Evolutionary conservation across 35 echinoderm and acorn worm genomes (phyloP).

Genomic region (Strongylocentrotus purpuratus): DNA sequence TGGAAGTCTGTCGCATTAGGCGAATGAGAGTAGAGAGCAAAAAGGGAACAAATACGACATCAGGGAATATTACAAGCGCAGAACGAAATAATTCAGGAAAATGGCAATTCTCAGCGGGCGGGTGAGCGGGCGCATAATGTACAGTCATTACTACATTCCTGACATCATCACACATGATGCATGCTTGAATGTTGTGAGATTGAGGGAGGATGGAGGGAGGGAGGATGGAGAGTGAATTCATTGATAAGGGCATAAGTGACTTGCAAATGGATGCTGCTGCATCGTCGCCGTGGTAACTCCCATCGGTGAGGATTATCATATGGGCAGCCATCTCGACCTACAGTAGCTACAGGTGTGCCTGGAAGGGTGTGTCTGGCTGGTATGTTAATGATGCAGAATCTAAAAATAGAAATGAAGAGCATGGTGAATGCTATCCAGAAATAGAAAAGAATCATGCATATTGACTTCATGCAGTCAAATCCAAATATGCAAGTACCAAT

Average conservation of each 20-base stretch:
- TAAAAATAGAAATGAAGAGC: neutral
- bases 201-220: neutral
- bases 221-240: neutral
- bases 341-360: conserved; percentile 4
- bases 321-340: neutral
- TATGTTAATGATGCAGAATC: neutral
- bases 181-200: neutral
- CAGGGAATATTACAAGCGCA: neutral
- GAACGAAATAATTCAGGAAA: neutral
- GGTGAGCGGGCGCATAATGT: neutral
- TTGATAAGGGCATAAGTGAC: neutral
- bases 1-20: neutral
- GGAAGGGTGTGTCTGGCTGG: neutral
- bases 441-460: neutral
- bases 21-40: neutral
- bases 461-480: no score
- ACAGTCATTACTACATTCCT: neutral
- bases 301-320: neutral
- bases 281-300: neutral
- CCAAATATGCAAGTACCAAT: no score
- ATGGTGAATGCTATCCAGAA: neutral
- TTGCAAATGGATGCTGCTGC: conserved; percentile 4
- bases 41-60: neutral
- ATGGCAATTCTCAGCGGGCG: neutral
- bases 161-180: conserved; percentile 16